Base-by-base conservation (phyloP, 2,888 invertebrate genomes). In the Augochlorella aurata region DNA sequence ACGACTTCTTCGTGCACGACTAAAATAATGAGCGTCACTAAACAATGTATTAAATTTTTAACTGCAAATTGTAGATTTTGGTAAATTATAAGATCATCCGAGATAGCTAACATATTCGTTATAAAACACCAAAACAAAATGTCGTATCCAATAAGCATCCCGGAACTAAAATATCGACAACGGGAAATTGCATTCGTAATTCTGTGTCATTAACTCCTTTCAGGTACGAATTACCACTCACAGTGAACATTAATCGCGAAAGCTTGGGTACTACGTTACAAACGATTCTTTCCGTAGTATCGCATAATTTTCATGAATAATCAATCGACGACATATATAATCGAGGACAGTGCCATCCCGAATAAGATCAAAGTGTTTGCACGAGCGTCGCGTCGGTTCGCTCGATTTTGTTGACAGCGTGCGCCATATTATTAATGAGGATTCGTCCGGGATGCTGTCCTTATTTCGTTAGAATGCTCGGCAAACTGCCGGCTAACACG, bases 371-470 rank as follows among this genome's bases (percentile, higher is more conserved):
- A 29, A 16, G 29, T 24, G 24, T 38, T 38, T 16, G 8, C 65
- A 0, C 9, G 14, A 1, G 47, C 24, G 7, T 49, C n/a, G 4
- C 45, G 10, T 29, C 63, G 29, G 50, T 69, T 76, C 50, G 49
- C 65, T 79, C 72, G 52, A 72, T 74, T 70, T 80, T 61, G 65
- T 52, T 72, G 63, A 69, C 68, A 69, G 50, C 18, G 21, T 49
- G 72, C 52, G 61, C 29, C 18, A n/a, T 58, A 21, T 38, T 81
- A 82, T 74, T 68, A 81, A 81, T 77, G 74, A 44, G 38, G 3
- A 54, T 44, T 24, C n/a, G 21, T 47, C 7, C 38, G 49, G 21
- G 52, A 74, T 47, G 61, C 12, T 67, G 66, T 66, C 52, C 61
- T 58, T 67, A 45, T 65, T 67, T 74, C 10, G 70, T 77, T 71